Base-by-base conservation (phyloP, 1,140 invertebrate genomes). In the Bombus cullumanus region DNA sequence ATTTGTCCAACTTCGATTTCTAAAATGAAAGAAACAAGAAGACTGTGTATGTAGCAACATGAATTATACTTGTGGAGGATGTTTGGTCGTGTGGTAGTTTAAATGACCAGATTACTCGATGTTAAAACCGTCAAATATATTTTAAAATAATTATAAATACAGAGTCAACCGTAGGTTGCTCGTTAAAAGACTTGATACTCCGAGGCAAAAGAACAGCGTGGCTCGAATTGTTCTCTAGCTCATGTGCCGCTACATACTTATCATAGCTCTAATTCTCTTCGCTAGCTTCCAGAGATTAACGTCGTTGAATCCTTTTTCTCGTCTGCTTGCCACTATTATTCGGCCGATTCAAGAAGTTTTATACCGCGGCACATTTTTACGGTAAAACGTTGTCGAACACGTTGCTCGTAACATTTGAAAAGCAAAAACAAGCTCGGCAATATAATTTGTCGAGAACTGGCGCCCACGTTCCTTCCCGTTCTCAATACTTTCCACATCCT, bases 381-480 rank as follows among this genome's bases (percentile, higher is more conserved):
- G 43, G 31, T 41, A 25, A 28, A 18, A 53, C 43, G 13, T 41
- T 69, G 74, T 69, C 39, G 64, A 68, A 34, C 53, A 57, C 64
- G 39, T 83, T 39, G 1, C 47, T 8, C 66, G 39, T 22, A 28
- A n/a, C 31, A 18, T 37, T 57, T 37, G 28, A 12, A n/a, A 25
- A 22, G 47, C 12, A 31, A 76, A 68, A 84, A 43, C 25, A 57
- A 18, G n/a, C 37, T 18, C 22, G 73, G 31, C 34, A 62, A 83
- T 84, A 79, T 79, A 69, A 83, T 83, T 83, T 83, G 74, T 69
- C 62, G 64, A 83, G 34, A 31, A 34, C 59, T 39, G 82, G 74
- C 83, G 34, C 28, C 69, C 78, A 12, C 57, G 59, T 73, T 59
- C 28, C 80, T 83, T 53, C 59, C 74, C 53, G 47, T 83, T 76